Evolutionary conservation across 2,888 invertebrate genomes (phyloP), one percentile per base, ranked within the genome.

Genomic region (Tachina lurida): DNA sequence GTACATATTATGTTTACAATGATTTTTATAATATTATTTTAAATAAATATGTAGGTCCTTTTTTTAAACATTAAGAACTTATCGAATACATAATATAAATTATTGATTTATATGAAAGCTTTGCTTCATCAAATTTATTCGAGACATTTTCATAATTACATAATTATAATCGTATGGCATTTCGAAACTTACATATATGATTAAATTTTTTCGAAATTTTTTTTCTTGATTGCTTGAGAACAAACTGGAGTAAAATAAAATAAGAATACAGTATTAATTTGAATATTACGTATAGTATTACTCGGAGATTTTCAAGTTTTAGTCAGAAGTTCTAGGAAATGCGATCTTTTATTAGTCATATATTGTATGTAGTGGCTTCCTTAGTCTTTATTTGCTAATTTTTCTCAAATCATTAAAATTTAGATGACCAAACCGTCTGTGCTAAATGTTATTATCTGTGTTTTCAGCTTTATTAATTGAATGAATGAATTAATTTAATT

Each of bases 31-130:
- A 76, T 41, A 45, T 58, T 13, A 47, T 45, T 49, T 31, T 19
- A 76, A 62, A 47, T 13, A 73, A 84, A 74, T 79, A 77, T 41
- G 56, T 70, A 77, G 52, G 60, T 77, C 60, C 68, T 60, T 67
- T 17, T 13, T n/a, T 43, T 65, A 56, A 75, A 58, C 31, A 56
- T 43, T 56, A 47, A 47, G 8, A 65, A 22, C 10, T 17, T 54
- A 9, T 2, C 7, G 7, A 31, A 31, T 54, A 70, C 39, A n/a
- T 52, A 70, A 65, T 7, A 49, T 71, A 71, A 74, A 49, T 49
- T 17, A 17, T 17, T 49, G n/a, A 4, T 39, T 58, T 49, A 58
- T 41, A 10, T 31, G 17, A 31, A 58, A 75, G 65, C 54, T 54
- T 54, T 43, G 56, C 56, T 56, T 43, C 12, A 9, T 75, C 22